Base-by-base conservation (phyloP, 1,140 invertebrate genomes). In the Aphis gossypii region DNA sequence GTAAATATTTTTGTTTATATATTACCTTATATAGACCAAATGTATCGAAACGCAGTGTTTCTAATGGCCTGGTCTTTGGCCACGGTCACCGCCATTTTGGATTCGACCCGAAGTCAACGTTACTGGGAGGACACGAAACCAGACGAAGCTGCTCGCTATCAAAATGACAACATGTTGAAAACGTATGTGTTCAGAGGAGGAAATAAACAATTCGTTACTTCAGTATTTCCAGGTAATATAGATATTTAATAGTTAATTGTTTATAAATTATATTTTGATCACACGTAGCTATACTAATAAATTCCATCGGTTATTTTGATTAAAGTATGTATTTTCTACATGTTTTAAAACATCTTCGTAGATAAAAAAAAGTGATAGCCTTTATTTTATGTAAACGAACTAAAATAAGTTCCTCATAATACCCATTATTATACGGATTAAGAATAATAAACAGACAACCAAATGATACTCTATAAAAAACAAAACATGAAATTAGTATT, bases 171-270 rank as follows among this genome's bases (percentile, higher is more conserved):
- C 38, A 23, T 35, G 56, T 4, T 93, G 5, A 93, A 84, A 9
- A 38, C 46, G 0, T 93, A 93, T 51, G 23, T 35, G 11, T 11
- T 38, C 11, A 93, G 23, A 93, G 82, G 82, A 44, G 92, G 92
- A 44, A 93, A 93, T n/a, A 83, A 84, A 56, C 92, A 93, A 44
- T 93, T 93, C 25, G 92, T 93, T 5, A 93, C 92, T n/a, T 51
- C 92, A 23, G 82, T 86, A 7, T 93, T 93, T 25, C 92, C 92
- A 20, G 92, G 92, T 93, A 51, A 2, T 14, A 14, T 35, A n/a
- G 18, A 18, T n/a, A 35, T 76, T n/a, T n/a, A 76, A 6, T 35
- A n/a, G 5, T n/a, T n/a, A 76, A 18, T 11, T 18, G 5, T 76
- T 76, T 20, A 76, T 41, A 41, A 41, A 41, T 41, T 1, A 41